Evolutionary conservation across 2,888 invertebrate genomes (phyloP).

Genomic region (Myopa tessellatipennis): DNA sequence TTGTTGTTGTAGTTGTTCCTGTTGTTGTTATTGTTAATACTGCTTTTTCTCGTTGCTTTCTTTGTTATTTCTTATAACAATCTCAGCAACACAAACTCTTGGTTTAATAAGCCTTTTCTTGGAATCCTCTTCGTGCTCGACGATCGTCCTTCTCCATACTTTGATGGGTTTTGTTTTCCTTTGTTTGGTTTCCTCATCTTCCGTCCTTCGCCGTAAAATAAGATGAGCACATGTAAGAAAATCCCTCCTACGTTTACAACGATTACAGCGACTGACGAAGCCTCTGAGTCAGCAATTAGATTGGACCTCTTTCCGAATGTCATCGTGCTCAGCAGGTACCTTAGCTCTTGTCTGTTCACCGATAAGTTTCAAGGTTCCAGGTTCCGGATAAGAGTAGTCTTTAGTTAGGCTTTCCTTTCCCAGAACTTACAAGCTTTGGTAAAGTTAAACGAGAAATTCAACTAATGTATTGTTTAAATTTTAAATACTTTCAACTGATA

Average conservation of each 20-base stretch:
- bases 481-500: too few species aligned
- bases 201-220: neutral
- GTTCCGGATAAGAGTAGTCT: too few species aligned
- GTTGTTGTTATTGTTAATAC: neutral
- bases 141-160: neutral
- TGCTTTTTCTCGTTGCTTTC: neutral
- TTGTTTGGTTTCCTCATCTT: neutral
- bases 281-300: too few species aligned
- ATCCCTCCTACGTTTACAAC: conserved; percentile 20
- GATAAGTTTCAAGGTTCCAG: too few species aligned
- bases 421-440: too few species aligned
- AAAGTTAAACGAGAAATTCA: too few species aligned
- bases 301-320: too few species aligned
- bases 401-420: too few species aligned
- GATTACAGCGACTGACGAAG: neutral
- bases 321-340: too few species aligned
- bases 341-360: too few species aligned
- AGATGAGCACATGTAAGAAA: conserved; percentile 18
- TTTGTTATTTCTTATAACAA: neutral
- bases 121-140: neutral
- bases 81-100: neutral
- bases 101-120: conserved; percentile 15
- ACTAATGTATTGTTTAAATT: too few species aligned
- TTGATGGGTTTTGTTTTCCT: neutral
- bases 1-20: neutral